Percentiles rank a stretch among this genome's conserved stretches.
Evolutionary conservation across 2,113 vertebrate species (phyloP).

Genomic region (Ammodytes dubius): DNA sequence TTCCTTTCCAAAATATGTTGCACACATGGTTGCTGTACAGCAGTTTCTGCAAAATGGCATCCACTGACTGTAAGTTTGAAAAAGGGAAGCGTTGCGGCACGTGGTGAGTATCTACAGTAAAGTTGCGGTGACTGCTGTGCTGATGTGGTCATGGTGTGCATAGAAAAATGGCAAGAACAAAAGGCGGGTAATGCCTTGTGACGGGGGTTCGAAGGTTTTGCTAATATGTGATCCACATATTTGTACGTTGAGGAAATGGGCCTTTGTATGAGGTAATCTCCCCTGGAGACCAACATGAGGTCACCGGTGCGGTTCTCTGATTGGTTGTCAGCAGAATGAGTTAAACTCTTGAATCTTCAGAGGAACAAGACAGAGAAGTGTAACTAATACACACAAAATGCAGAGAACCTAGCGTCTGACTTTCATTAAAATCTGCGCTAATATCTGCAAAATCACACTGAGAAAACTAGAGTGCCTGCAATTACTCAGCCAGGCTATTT

Average conservation of each 20-base stretch:
- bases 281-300: conserved; percentile 69
- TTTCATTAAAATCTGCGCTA: conserved; percentile 63
- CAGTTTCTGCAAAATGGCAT: not conserved
- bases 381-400: conserved; percentile 14
- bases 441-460: conserved; percentile 46
- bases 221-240: conserved; percentile 60
- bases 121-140: not conserved
- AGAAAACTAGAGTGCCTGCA: conserved; percentile 40
- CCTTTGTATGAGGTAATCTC: conserved; percentile 68
- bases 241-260: conserved; percentile 70
- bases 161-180: conserved; percentile 11
- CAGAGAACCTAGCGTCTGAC: conserved; percentile 41
- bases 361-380: conserved; percentile 8
- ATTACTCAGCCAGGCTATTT: conserved; percentile 29
- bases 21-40: not conserved
- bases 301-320: conserved; percentile 49
- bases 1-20: not conserved
- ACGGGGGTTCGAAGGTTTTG: conserved; percentile 38
- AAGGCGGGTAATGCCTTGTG: conserved; percentile 1
- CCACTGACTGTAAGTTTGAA: conserved; percentile 1
- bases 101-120: conserved; percentile 1
- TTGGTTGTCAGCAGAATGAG: conserved; percentile 41
- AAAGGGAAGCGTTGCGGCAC: not conserved
- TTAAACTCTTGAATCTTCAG: conserved; percentile 47
- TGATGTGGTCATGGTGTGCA: not conserved